A percentile compares a stretch with the other conserved stretches of the same genome.
Conservation (phyloP, 2,888 invertebrate species). For the Gryllus longicercus region DNA sequence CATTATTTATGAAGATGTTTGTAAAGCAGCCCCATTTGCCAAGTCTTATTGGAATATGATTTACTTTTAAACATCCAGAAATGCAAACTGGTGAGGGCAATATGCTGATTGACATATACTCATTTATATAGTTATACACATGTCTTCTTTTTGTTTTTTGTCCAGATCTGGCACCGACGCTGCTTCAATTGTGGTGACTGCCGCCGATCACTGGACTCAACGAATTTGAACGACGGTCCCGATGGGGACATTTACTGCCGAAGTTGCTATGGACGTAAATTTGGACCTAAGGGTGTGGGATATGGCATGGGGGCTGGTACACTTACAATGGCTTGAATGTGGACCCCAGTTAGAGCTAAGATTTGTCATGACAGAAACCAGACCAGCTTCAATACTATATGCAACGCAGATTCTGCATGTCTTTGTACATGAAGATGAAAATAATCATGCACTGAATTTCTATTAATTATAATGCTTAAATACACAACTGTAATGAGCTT, state of each 20-base stretch:
- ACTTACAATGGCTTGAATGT: slow-evolving; percentile 75
- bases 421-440: slow-evolving; percentile 17
- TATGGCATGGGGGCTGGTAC: slow-evolving; percentile 89
- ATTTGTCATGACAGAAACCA: not conserved
- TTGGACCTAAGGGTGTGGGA: slow-evolving; percentile 84
- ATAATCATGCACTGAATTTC: slow-evolving; percentile 17
- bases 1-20: too few relatives aligned
- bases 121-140: too few relatives aligned
- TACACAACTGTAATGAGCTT: slow-evolving; percentile 8
- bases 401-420: not conserved
- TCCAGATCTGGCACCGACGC: slow-evolving; percentile 77
- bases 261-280: slow-evolving; percentile 83
- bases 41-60: too few relatives aligned
- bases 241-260: slow-evolving; percentile 92
- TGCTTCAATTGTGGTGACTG: slow-evolving; percentile 92
- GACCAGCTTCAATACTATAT: not conserved
- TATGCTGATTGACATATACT: too few relatives aligned
- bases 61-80: too few relatives aligned
- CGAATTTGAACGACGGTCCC: slow-evolving; percentile 86
- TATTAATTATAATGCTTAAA: not conserved
- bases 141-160: slow-evolving; percentile 24
- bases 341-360: not conserved
- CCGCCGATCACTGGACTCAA: slow-evolving; percentile 83
- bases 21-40: too few relatives aligned
- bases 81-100: too few relatives aligned